Evolutionary conservation across 2,888 invertebrate species (phyloP).

Genomic region (Lottia scabra): DNA sequence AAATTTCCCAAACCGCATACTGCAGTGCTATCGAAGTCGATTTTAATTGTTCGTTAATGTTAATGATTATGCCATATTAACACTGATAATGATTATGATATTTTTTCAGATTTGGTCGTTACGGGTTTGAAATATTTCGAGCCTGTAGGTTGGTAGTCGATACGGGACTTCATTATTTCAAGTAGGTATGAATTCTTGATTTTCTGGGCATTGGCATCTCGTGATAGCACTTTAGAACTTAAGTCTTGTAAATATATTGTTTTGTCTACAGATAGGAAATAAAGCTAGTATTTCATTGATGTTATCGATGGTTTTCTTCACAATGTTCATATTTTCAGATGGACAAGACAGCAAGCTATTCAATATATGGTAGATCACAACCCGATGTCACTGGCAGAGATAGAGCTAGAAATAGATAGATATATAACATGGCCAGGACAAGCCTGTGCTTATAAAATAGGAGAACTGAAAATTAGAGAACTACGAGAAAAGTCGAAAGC

Average conservation of each 20-base stretch:
- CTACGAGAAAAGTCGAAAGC: constrained; percentile 53
- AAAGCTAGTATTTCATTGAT: too few relatives aligned
- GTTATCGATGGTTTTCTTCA: too few relatives aligned
- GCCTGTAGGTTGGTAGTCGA: constrained; percentile 43
- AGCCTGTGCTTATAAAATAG: constrained; percentile 59
- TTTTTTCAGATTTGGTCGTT: constrained; percentile 13
- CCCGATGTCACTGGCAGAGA: constrained; percentile 27
- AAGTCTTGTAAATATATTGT: too few relatives aligned
- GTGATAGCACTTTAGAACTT: too few relatives aligned
- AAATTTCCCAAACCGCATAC: too few relatives aligned
- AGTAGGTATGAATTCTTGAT: too few relatives aligned
- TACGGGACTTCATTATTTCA: constrained; percentile 39
- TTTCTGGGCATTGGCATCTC: too few relatives aligned
- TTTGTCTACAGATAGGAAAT: too few relatives aligned
- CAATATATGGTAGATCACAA: constrained; percentile 47
- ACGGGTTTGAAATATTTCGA: constrained; percentile 38
- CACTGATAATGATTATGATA: background rate
- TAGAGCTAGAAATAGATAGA: constrained; percentile 55
- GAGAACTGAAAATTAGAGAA: constrained; percentile 52
- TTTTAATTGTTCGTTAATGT: too few relatives aligned
- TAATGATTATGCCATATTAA: too few relatives aligned
- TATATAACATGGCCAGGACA: constrained; percentile 65
- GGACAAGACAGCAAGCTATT: constrained; percentile 53
- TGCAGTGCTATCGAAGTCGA: too few relatives aligned
- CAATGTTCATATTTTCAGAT: constrained; percentile 47